phyloP scores from a whole-genome alignment of 1,140 invertebrate genomes.

The Rhagoletis zephyria region DNA sequence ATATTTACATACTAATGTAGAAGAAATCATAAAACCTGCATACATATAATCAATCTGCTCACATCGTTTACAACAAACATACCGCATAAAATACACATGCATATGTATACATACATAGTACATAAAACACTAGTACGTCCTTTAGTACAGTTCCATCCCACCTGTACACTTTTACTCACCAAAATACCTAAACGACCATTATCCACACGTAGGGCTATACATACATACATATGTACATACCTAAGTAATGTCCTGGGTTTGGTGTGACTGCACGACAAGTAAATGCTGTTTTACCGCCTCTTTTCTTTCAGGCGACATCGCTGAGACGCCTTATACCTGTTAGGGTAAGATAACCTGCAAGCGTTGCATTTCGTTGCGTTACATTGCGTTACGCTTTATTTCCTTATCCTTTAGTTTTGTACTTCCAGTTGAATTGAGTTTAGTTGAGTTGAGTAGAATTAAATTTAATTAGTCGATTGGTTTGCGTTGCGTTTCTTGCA shows the following conservation, averaged over 20 bases:
- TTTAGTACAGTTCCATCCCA: background rate
- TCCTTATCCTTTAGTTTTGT: conserved; percentile 37
- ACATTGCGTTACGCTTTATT: conserved; percentile 22
- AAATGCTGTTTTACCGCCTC: conserved; percentile 59
- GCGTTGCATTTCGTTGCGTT: conserved; percentile 51
- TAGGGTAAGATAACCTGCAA: conserved; percentile 66
- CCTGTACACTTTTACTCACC: background rate
- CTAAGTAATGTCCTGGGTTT: background rate
- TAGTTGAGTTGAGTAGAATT: conserved; percentile 42
- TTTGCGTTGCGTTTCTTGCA: conserved; percentile 38
- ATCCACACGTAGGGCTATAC: background rate
- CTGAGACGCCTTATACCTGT: conserved; percentile 70
- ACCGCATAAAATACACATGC: too few relatives aligned
- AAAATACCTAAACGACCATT: background rate
- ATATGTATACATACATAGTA: too few relatives aligned
- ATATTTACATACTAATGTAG: too few relatives aligned
- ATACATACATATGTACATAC: background rate
- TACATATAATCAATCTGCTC: too few relatives aligned
- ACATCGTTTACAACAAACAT: too few relatives aligned
- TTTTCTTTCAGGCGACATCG: conserved; percentile 68
- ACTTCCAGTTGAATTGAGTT: conserved; percentile 34
- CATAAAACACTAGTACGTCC: background rate
- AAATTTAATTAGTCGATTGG: conserved; percentile 35
- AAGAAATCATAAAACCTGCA: too few relatives aligned
- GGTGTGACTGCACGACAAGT: conserved; percentile 59